Base-by-base conservation (phyloP, 2,797 vertebrate genomes). In the Ispidina lecontei region DNA sequence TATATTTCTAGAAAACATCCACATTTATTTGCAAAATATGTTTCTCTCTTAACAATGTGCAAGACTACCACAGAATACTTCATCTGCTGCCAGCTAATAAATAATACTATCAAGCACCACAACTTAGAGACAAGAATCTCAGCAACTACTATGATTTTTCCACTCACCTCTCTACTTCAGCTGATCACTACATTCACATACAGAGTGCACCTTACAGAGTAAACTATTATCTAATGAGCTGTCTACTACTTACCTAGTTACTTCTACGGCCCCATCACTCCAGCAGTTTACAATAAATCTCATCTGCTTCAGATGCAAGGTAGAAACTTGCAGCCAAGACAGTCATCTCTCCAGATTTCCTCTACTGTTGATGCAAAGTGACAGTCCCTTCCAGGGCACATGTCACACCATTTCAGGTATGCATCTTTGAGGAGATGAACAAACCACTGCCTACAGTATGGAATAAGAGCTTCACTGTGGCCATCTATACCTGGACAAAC, bases 301-400 rank as follows among this genome's bases (percentile, higher is more conserved):
- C 3, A 2, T 56, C 29, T 51, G 51, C 65, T 65, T 87, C 31
- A 23, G 65, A 69, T 0, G 14, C 26, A 67, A 84, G 25, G 26
- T 19, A 87, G 69, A 77, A 88, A 63, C 37, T 22, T 71, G 46
- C 44, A 67, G 71, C 51, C 4, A 0, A 23, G 35, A 55, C 33
- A 81, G 54, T 80, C 26, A 21, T 10, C 59, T 67, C 63, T 75
- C 12, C 43, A 52, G 33, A 65, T 33, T 54, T 67, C 35, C 51
- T 47, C 43, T 55, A 33, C 11, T 1, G 2, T 3, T 0, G 0
- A 81, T 43, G 56, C 37, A 39, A 84, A 81, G 49, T 43, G 80
- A 86, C 83, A 90, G 73, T n/a, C 77, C 83, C 64, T 95, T 84
- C 83, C 70, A 60, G 49, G 56, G 60, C 71, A 73, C 52, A 4